Conservation (phyloP, 2,888 invertebrate species). For the Apodemia mormo region DNA sequence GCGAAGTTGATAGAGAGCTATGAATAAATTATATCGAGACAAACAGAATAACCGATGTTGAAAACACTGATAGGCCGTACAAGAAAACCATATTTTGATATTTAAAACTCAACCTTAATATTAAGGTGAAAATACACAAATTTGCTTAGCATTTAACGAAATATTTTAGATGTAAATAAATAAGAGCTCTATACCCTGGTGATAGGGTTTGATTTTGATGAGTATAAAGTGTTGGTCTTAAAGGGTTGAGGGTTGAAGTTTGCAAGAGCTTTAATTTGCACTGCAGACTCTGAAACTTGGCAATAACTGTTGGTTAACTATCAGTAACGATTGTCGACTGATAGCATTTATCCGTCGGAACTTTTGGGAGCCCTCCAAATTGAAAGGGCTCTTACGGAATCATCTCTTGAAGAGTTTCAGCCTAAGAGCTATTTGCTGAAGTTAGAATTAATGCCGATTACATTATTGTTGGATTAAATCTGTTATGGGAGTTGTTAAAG, state of each 20-base stretch:
- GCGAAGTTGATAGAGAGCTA: background rate
- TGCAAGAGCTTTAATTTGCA: conserved; percentile 35
- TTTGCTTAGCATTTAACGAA: background rate
- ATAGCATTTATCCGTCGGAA: conserved; percentile 33
- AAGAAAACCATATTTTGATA: background rate
- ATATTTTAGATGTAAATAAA: background rate
- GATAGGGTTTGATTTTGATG: background rate
- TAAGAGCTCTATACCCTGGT: background rate
- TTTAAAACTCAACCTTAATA: background rate
- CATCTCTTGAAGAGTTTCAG: conserved; percentile 23
- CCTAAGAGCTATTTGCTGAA: conserved; percentile 25
- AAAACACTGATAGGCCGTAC: conserved; percentile 1
- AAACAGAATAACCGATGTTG: background rate
- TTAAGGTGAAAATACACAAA: background rate
- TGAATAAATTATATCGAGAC: conserved; percentile 12
- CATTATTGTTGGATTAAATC: conserved; percentile 3
- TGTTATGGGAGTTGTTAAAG: conserved; percentile 11
- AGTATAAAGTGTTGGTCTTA: background rate
- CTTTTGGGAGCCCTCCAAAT: conserved; percentile 29
- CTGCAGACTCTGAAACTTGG: conserved; percentile 32
- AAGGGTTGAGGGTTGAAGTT: conserved; percentile 30
- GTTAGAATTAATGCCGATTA: conserved; percentile 13
- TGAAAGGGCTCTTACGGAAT: conserved; percentile 29
- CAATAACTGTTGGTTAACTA: conserved; percentile 37
- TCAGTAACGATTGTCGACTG: conserved; percentile 36